Evolutionary conservation across 2,113 vertebrate genomes (phyloP), one percentile per base, ranked within the genome.

Genomic region (Procavia capensis): DNA sequence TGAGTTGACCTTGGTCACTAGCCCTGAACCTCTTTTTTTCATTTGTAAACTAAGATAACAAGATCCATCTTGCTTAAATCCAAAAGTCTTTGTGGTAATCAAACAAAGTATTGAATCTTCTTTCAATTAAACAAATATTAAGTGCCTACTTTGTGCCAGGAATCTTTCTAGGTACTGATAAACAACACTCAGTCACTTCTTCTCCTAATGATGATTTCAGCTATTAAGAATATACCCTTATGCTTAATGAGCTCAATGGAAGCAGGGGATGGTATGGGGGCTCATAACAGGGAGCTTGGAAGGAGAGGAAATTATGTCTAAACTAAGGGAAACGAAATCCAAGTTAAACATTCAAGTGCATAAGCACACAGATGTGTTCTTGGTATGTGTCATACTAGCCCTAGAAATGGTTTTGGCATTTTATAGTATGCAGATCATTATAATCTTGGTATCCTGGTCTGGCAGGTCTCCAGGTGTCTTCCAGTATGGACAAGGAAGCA

Each of bases 191-290:
- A 6, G 6, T 13, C 10, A 16, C 34, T 54, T 8, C 29, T 39
- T 47, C 19, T 57, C 85, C 17, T 36, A 11, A 19, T 4, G n/a
- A 68, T 10, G 1, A 29, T 3, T 11, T 9, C 20, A 2, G 64
- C n/a, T 50, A 13, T 13, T 8, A 31, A n/a, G 16, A 39, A 31
- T 2, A 39, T 1, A 6, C 2, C 1, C 5, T 10, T 25, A 4
- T 34, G 22, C 19, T 47, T 20, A 41, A 5, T 20, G 41, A 36
- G 50, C n/a, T 16, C 47, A 39, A 4, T 4, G 5, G 24, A 66
- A 50, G 64, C 8, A 17, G 25, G 61, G 45, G 2, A 6, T 4
- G 0, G 16, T 20, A 17, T 1, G 10, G 5, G 31, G 19, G 5
- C 20, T 31, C 57, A 1, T 9, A 0, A 24, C 3, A 39, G 11